Base-by-base conservation (phyloP, 2,113 vertebrate species). In the Pica pica region DNA sequence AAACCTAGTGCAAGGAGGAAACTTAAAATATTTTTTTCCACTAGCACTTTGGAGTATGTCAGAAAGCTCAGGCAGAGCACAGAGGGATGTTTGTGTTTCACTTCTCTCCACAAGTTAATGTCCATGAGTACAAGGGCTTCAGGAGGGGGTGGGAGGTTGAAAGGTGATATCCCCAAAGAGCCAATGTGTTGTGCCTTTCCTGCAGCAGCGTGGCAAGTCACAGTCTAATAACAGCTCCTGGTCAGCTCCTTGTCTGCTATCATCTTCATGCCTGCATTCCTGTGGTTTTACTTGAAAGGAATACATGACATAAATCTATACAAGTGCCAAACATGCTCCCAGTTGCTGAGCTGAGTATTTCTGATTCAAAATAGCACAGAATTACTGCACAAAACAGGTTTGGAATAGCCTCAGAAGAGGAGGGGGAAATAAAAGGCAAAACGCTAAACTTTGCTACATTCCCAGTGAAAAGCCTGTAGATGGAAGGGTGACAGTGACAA, bases 261-360 rank as follows among this genome's bases (percentile, higher is more conserved):
- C 87, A 46, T 82, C 84, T 55, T 71, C 12, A 19, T 0, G 8
- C 60, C 35, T 89, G 39, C 64, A 41, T 87, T 95, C 82, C 73
- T 89, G 87, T 44, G 87, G 92, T 85, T 95, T 93, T 76, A 63
- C 70, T 91, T 93, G 74, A 89, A 86, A 94, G 42, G 52, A 80
- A 69, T 59, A 83, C 4, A 10, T 59, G 53, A 88, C 65, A 69
- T 50, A 96, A 88, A 96, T 77, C 82, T 79, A 35, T 49, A 71
- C 52, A 75, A 89, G 67, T 68, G 60, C 64, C 65, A 91, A 80
- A 70, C 26, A 53, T 74, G 23, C 46, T 79, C 64, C 73, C 55
- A 92, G 0, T 44, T 74, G 49, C 88, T 93, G 39, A 91, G 35
- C 42, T 80, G 79, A 74, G 20, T 74, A 60, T 84, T 91, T 91